phyloP scores from a whole-genome alignment of 2,888 invertebrate genomes.

The Heterodera filipjevi region DNA sequence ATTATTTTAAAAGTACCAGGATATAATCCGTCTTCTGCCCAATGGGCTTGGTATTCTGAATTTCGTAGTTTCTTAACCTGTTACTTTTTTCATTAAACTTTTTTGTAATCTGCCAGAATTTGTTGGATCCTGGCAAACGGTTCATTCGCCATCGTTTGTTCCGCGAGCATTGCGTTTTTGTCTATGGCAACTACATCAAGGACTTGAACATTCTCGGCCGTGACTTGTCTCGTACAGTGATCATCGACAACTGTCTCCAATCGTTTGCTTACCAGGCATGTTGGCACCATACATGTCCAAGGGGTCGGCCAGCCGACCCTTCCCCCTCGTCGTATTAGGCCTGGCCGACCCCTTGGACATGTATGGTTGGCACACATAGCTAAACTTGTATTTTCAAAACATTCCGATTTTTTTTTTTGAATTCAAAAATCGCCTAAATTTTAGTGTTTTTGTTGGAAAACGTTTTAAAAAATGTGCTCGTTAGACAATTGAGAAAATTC shows the following conservation, averaged over 20 bases:
- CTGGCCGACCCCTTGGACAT: too few species aligned
- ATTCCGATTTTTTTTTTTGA: too few species aligned
- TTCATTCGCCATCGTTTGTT: slow-evolving; percentile 87
- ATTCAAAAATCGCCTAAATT: too few species aligned
- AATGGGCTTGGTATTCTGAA: too few species aligned
- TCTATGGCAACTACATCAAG: slow-evolving; percentile 94
- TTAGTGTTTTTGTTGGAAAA: not conserved
- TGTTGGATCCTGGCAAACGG: slow-evolving; percentile 84
- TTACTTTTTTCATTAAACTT: not conserved
- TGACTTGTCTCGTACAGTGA: slow-evolving; percentile 84
- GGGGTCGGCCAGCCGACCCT: not conserved
- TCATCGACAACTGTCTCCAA: slow-evolving; percentile 86
- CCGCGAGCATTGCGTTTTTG: slow-evolving; percentile 90
- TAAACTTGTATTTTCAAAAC: too few species aligned
- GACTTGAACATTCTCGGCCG: slow-evolving; percentile 89
- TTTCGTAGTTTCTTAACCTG: too few species aligned
- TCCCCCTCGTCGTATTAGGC: too few species aligned
- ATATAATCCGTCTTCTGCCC: too few species aligned
- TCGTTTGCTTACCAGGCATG: slow-evolving; percentile 80
- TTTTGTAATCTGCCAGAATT: slow-evolving; percentile 69
- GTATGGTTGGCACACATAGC: too few species aligned
- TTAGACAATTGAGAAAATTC: too few species aligned
- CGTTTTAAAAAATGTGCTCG: not conserved
- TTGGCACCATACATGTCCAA: too few species aligned
- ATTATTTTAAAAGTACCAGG: too few species aligned